Evolutionary conservation across 2,888 invertebrate genomes (phyloP), one percentile per base, ranked within the genome.

Genomic region (Charanyca ferruginea): DNA sequence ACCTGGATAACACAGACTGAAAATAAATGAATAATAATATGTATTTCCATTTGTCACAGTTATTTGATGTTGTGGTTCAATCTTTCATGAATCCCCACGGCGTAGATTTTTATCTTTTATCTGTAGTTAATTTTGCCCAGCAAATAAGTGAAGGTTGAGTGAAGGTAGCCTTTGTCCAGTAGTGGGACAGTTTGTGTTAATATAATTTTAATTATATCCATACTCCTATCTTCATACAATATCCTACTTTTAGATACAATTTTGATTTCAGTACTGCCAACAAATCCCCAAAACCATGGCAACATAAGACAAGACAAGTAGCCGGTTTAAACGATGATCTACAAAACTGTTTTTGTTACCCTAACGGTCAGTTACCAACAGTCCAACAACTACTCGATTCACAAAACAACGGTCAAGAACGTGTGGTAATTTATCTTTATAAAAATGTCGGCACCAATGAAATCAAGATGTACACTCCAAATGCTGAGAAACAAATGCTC

Each of bases 361-460:
- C 71, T 16, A 53, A 47, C 28, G 67, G 62, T 7, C 41, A 49
- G 54, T 20, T 59, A 8, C 53, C 54, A 18, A 77, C 72, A 9
- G 77, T 88, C 5, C 70, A 81, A n/a, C 66, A 87, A 4, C 25
- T 79, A n/a, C 23, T 91, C 0, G 78, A 78, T 18, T 28, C 74
- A 16, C 22, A 70, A 0, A 57, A 70, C 5, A 45, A 69, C n/a
- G 81, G 83, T 0, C 65, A 87, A 4, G 86, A 90, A 65, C 87
- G 94, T 72, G 65, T 92, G 6, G 90, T 93, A 0, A 73, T 93
- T 1, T 91, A 88, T 69, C 57, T 93, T 0, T 94, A 92, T 66
- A 87, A 69, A 77, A 79, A 86, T 48, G 16, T 55, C 6, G 22
- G 35, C 0, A 80, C 86, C 4, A 66, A 83, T 9, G 52, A 83